Evolutionary conservation across 2,888 invertebrate genomes (phyloP).

Genomic region (Ctenicera cuprea): DNA sequence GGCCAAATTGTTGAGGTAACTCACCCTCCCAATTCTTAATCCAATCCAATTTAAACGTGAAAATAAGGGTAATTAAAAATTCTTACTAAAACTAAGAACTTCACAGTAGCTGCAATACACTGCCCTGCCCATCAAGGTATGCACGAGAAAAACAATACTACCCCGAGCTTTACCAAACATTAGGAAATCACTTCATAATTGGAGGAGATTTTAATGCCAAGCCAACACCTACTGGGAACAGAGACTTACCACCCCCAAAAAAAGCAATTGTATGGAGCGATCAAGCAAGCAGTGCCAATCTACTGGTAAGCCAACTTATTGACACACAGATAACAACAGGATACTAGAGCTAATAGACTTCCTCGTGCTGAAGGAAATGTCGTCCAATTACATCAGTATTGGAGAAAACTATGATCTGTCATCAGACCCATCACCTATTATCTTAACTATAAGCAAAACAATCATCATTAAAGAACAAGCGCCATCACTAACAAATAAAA

Average conservation of each 20-base stretch:
- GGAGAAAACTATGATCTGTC: slow-evolving; percentile 5
- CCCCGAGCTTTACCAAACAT: slow-evolving; percentile 12
- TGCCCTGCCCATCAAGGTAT: slow-evolving; percentile 42
- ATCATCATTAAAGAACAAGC: slow-evolving; percentile 18
- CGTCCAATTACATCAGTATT: neutral
- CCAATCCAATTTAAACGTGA: too few species aligned
- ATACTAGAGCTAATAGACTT: slow-evolving; percentile 9
- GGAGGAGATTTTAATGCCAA: too few species aligned
- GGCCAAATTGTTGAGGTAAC: too few species aligned
- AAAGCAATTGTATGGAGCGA: slow-evolving; percentile 16
- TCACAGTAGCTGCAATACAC: slow-evolving; percentile 32
- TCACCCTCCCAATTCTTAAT: too few species aligned
- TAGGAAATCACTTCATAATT: slow-evolving; percentile 26
- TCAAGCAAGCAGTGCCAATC: slow-evolving; percentile 20
- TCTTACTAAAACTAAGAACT: slow-evolving; percentile 22
- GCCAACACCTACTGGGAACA: too few species aligned
- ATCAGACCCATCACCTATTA: slow-evolving; percentile 11
- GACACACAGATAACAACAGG: neutral
- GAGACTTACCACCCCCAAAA: slow-evolving; percentile 41
- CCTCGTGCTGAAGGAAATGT: slow-evolving; percentile 4
- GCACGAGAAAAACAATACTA: slow-evolving; percentile 28
- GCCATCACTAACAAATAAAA: neutral
- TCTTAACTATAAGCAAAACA: slow-evolving; percentile 5
- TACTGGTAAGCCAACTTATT: slow-evolving; percentile 20
- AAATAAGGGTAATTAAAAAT: slow-evolving; percentile 20